Evolutionary conservation across 1,140 invertebrate species (phyloP), one percentile per base, ranked within the genome.

Genomic region (Tyrophagus putrescentiae): DNA sequence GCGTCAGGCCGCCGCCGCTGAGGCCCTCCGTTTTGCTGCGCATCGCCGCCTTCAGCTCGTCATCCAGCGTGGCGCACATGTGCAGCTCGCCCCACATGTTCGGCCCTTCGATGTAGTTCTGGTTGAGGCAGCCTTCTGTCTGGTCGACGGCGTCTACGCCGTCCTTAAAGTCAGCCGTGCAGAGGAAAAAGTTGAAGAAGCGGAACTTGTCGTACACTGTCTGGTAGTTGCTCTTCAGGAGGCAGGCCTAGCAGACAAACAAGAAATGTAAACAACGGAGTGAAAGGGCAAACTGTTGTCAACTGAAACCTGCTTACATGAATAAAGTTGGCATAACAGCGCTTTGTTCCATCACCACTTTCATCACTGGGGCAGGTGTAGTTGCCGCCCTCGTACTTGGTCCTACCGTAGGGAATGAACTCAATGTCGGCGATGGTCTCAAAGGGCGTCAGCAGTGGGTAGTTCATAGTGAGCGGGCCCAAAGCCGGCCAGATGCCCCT

Each of bases 401-500:
- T 48, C 7, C 31, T 7, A 25, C 45, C 45, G 31, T 48, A 48
- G 13, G 45, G 45, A 48, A 48, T 18, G 45, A 48, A 48, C 21
- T 48, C 45, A 48, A 48, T 25, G 13, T 48, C 21, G 7, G 45
- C 45, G 7, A 48, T 48, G 23, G 45, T 48, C 31, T 48, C 45
- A 48, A 48, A 48, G 23, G 45, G 45, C 18, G 45, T 29, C 9
- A 9, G 31, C 45, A 7, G 45, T 48, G 45, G 21, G 7, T 7
- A 21, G 31, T 48, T 13, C 21, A 48, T 48, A 9, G 31, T 7
- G n/a, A n/a, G n/a, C n/a, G n/a, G n/a, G n/a, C n/a, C n/a, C n/a
- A n/a, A n/a, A n/a, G n/a, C 31, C 31, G 45, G 45, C 21, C 7
- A 21, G 31, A 48, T 39, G 21, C 36, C 6, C 31, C 45, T 48